A percentile compares a stretch with the other conserved stretches of the same genome.
Conservation (phyloP, 2,888 invertebrate genomes). For the Chydorus sphaericus region DNA sequence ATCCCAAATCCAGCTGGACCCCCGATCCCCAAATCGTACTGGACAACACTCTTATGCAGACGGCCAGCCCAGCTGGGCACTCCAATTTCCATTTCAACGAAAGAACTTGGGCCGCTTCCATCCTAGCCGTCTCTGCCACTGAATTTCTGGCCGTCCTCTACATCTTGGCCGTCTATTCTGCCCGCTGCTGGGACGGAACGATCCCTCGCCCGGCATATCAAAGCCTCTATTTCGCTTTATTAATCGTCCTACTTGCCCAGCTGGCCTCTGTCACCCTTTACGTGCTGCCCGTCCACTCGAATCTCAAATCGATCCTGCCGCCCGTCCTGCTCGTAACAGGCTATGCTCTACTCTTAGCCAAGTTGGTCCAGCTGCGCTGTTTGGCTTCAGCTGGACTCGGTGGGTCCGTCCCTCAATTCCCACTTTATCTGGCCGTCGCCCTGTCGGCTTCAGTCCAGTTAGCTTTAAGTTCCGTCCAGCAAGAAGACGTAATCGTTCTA, state of each 20-base stretch:
- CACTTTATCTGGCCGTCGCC: slow-evolving; percentile 25
- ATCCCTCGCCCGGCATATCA: slow-evolving; percentile 23
- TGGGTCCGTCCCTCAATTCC: slow-evolving; percentile 26
- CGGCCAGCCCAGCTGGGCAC: not conserved
- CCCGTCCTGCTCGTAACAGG: slow-evolving; percentile 27
- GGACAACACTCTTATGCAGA: not conserved
- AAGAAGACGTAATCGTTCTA: slow-evolving; percentile 22
- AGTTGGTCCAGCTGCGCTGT: slow-evolving; percentile 29
- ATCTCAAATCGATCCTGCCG: slow-evolving; percentile 25
- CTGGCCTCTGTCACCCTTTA: slow-evolving; percentile 26
- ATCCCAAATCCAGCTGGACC: not conserved
- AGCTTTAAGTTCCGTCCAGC: slow-evolving; percentile 21
- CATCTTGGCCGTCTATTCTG: slow-evolving; percentile 26
- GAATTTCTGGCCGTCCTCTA: slow-evolving; percentile 26
- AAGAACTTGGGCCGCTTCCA: slow-evolving; percentile 26
- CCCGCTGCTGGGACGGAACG: slow-evolving; percentile 26
- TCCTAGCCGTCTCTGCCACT: slow-evolving; percentile 25
- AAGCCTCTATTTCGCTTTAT: slow-evolving; percentile 25
- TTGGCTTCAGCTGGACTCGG: slow-evolving; percentile 28
- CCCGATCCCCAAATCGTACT: not conserved
- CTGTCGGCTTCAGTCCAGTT: slow-evolving; percentile 26
- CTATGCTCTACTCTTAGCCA: slow-evolving; percentile 28
- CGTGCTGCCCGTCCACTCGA: slow-evolving; percentile 24
- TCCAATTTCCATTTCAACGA: not conserved
- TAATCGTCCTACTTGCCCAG: slow-evolving; percentile 25